Percentiles rank a stretch among this genome's conserved stretches.
phyloP scores from a whole-genome alignment of 2,113 vertebrate species.

The Bubo scandiacus region DNA sequence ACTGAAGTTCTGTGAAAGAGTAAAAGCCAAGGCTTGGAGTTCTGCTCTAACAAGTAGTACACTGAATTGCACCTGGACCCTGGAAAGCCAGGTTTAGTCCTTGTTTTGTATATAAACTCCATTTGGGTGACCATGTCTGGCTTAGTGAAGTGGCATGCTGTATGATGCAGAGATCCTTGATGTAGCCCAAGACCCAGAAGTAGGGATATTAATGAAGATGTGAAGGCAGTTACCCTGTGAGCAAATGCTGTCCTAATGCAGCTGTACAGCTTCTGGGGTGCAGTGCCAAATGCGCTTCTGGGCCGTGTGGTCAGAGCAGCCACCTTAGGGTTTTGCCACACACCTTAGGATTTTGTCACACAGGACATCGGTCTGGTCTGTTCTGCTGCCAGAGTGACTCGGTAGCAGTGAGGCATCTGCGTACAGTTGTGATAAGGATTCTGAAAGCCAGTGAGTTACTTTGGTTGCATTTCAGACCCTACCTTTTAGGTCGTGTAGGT shows the following conservation, averaged over 20 bases:
- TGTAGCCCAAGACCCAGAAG: not conserved
- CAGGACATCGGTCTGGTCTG: not conserved
- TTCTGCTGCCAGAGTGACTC: not conserved
- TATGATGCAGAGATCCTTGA: not conserved
- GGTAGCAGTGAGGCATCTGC: not conserved
- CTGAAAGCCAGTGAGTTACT: not conserved
- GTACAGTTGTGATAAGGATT: not conserved
- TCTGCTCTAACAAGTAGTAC: not conserved
- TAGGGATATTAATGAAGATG: not conserved
- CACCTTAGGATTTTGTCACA: no score
- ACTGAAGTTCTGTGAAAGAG: not conserved
- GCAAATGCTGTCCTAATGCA: not conserved
- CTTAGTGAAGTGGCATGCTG: not conserved
- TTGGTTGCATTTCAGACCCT: not conserved
- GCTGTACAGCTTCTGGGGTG: not conserved
- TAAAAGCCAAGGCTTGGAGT: not conserved
- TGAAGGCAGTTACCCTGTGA: not conserved
- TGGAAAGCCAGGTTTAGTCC: not conserved
- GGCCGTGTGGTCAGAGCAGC: not conserved
- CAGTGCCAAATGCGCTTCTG: not conserved
- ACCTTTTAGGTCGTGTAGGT: not conserved
- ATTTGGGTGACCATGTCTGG: rapidly evolving
- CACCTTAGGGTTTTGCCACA: not conserved
- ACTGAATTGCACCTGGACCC: not conserved
- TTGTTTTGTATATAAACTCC: not conserved